These are phyloP conservation scores for Taeniopygia guttata DNA, from an alignment of 2,797 vertebrate genomes.

Conservation along the genomic window DNA sequence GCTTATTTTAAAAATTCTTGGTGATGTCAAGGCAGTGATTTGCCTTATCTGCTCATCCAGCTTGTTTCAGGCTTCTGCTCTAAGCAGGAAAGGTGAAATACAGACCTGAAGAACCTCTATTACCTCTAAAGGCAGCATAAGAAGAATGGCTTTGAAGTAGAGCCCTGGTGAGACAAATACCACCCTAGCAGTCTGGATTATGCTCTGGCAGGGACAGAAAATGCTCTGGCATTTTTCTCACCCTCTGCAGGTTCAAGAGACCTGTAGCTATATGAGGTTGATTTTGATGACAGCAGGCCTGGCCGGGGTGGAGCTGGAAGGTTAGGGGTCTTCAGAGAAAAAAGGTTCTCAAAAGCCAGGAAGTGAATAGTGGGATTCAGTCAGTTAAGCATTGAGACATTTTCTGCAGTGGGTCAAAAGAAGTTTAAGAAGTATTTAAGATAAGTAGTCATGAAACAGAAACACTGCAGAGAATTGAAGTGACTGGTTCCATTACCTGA, in stretches of 20 bases:
- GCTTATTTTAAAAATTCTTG: background rate
- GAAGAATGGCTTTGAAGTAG: background rate
- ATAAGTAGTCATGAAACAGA: rapidly evolving
- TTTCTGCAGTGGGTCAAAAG: background rate
- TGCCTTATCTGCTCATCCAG: background rate
- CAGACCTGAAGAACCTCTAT: background rate
- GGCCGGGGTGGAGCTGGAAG: background rate
- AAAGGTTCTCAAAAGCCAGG: background rate
- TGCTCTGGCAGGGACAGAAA: background rate
- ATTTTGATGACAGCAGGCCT: background rate
- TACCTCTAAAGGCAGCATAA: background rate
- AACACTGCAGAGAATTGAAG: background rate
- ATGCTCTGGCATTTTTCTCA: background rate
- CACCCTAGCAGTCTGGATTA: background rate
- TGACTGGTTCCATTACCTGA: background rate
- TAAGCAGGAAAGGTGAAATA: background rate
- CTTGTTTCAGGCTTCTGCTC: background rate
- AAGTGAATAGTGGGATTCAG: background rate
- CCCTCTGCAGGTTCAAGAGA: background rate
- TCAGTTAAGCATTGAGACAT: background rate
- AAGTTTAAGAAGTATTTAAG: background rate
- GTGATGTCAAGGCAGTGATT: background rate
- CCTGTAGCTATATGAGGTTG: background rate
- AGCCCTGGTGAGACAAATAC: background rate
- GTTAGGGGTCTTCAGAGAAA: background rate